These are phyloP conservation scores for Meloidogyne hapla DNA, from an alignment of 1,140 invertebrate genomes.

Conservation along the genomic window DNA sequence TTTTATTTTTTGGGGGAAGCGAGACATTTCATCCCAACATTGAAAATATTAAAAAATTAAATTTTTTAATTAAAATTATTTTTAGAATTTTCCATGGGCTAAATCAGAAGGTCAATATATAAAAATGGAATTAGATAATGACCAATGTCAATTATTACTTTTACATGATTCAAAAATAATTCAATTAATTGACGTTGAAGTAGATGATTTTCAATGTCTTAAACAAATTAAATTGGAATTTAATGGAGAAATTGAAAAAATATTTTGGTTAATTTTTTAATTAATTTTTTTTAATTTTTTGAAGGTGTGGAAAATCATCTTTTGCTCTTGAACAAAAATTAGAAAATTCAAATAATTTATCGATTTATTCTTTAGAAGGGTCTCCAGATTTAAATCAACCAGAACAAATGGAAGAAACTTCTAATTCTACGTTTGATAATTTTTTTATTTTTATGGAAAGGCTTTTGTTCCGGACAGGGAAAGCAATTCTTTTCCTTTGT, in stretches of 20 bases:
- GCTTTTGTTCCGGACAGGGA: background rate
- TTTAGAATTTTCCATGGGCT: conserved; percentile 33
- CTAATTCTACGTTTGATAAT: conserved; percentile 2
- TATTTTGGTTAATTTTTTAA: background rate
- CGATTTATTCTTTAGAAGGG: conserved; percentile 9
- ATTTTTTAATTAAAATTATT: conserved; percentile 4
- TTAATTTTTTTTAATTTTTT: background rate
- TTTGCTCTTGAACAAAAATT: conserved; percentile 9
- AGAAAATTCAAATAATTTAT: conserved; percentile 8
- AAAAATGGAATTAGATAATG: conserved; percentile 19
- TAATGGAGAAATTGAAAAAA: conserved; percentile 4
- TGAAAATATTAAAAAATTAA: no score
- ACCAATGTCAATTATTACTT: conserved; percentile 24
- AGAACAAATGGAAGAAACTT: background rate
- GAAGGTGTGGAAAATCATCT: conserved; percentile 25
- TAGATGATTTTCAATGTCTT: conserved; percentile 19
- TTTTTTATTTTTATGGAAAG: background rate
- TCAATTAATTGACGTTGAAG: conserved; percentile 26
- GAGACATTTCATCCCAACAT: no score
- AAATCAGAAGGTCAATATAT: conserved; percentile 26
- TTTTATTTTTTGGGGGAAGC: no score
- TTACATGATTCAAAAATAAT: conserved; percentile 34
- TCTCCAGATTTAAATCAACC: background rate
- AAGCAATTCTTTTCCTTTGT: no score
- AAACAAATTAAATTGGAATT: conserved; percentile 9